Evolutionary conservation across 2,113 vertebrate species (phyloP).

Genomic region (Zeus faber): DNA sequence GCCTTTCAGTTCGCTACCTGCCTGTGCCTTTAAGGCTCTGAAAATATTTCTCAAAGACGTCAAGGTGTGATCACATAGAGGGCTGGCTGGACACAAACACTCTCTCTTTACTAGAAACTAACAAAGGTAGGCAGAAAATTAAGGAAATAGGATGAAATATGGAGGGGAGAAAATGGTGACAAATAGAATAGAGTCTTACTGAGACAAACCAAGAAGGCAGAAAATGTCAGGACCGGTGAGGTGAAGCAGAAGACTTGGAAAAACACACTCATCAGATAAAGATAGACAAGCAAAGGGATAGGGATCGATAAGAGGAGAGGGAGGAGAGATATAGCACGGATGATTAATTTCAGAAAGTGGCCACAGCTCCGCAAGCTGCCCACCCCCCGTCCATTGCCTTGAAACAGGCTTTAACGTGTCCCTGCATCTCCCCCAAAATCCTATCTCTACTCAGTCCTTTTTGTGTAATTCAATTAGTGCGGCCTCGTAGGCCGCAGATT

Average conservation of each 20-base stretch:
- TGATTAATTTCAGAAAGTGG: conserved; percentile 69
- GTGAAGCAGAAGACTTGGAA: background rate
- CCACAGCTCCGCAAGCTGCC: conserved; percentile 55
- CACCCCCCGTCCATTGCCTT: conserved; percentile 47
- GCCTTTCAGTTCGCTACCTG: too few species aligned
- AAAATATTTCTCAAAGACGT: too few species aligned
- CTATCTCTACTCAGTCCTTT: conserved; percentile 54
- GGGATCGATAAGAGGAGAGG: conserved; percentile 36
- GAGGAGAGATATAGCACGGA: conserved; percentile 42
- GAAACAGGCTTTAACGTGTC: conserved; percentile 48
- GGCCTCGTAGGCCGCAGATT: conserved; percentile 67
- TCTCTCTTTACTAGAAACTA: too few species aligned
- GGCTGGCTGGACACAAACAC: too few species aligned
- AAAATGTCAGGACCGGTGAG: background rate
- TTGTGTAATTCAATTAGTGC: conserved; percentile 78
- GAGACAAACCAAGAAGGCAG: too few species aligned
- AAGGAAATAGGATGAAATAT: too few species aligned
- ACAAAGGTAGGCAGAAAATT: too few species aligned
- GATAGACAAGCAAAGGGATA: conserved; percentile 31
- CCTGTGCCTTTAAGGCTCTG: too few species aligned
- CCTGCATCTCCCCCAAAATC: too few species aligned
- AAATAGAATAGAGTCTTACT: too few species aligned
- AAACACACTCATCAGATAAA: conserved; percentile 11
- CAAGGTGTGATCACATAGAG: too few species aligned
- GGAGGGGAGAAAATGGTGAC: too few species aligned